Percentiles rank a stretch among this genome's conserved stretches.
Evolutionary conservation across 2,797 vertebrate genomes (phyloP).

Genomic region (Mastacembelus armatus): DNA sequence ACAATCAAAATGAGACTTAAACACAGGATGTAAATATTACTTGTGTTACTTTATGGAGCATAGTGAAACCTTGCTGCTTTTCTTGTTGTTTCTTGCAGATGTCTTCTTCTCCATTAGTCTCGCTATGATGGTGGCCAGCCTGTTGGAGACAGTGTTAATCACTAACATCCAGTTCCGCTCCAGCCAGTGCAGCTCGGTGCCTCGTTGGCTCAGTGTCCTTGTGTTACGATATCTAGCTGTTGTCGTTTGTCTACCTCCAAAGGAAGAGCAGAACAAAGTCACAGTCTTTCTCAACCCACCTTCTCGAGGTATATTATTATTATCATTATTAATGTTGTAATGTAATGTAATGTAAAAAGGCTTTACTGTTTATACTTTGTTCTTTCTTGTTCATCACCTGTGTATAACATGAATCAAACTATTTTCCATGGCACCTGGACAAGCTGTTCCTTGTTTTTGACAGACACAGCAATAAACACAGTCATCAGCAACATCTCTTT

Average conservation of each 20-base stretch:
- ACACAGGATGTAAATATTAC: neutral
- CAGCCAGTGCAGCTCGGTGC: conserved; percentile 44
- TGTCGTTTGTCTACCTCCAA: conserved; percentile 49
- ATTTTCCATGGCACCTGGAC: no score
- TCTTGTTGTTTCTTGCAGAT: conserved; percentile 55
- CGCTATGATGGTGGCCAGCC: conserved; percentile 81
- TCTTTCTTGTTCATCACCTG: no score
- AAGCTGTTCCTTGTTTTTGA: no score
- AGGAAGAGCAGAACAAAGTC: conserved; percentile 51
- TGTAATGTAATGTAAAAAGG: no score
- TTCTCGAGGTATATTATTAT: neutral
- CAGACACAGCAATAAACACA: no score
- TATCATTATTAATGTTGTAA: no score
- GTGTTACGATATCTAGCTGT: conserved; percentile 67
- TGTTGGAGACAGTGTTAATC: conserved; percentile 81
- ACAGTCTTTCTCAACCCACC: conserved; percentile 55
- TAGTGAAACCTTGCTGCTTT: conserved; percentile 48
- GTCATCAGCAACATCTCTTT: no score
- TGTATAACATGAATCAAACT: no score
- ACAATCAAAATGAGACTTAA: neutral
- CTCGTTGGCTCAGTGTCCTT: conserved; percentile 70
- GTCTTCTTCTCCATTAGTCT: conserved; percentile 83
- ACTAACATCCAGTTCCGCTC: conserved; percentile 76
- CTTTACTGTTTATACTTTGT: no score
- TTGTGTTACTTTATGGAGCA: neutral